Evolutionary conservation across 1,140 invertebrate species (phyloP), one percentile per base, ranked within the genome.

Genomic region (Lepeophtheirus salmonis): DNA sequence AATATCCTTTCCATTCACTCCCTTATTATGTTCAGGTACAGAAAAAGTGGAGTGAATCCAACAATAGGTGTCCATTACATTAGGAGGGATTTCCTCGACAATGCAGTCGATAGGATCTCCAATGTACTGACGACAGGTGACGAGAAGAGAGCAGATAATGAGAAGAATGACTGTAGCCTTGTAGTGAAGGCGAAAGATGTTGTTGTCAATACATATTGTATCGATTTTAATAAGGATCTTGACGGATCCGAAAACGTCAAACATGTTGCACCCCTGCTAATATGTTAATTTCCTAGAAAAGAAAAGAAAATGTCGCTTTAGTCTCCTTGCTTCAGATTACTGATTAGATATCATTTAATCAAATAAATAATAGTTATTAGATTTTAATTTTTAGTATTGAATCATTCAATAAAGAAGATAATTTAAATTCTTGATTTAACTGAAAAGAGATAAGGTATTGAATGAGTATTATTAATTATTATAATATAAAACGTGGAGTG

Each of bases 201-300:
- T 76, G 66, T 81, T 80, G 65, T 81, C 80, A 16, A 78, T 82
- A 61, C 75, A 75, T 54, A 81, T 74, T 23, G 74, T 72, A 62
- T 80, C 77, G 30, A 77, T 68, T 71, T 80, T 92, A 66, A 87
- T 76, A 64, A 89, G 79, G 72, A 81, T 84, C 80, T 85, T 89
- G 62, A 91, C 83, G 68, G 86, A 89, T 72, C 86, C 86, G 70
- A 90, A 89, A 63, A 90, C 83, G 76, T 89, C 86, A 80, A 89
- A 89, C 85, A 89, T 89, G 72, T 74, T 69, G 68, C 6, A 41
- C 30, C n/a, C n/a, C n/a, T n/a, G n/a, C n/a, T n/a, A n/a, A n/a
- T n/a, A n/a, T n/a, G n/a, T n/a, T n/a, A n/a, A n/a, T n/a, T n/a
- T n/a, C n/a, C n/a, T n/a, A n/a, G n/a, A n/a, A n/a, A n/a, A n/a